Conservation (phyloP, 2,113 vertebrate species). For the Pachypanchax playfairii region DNA sequence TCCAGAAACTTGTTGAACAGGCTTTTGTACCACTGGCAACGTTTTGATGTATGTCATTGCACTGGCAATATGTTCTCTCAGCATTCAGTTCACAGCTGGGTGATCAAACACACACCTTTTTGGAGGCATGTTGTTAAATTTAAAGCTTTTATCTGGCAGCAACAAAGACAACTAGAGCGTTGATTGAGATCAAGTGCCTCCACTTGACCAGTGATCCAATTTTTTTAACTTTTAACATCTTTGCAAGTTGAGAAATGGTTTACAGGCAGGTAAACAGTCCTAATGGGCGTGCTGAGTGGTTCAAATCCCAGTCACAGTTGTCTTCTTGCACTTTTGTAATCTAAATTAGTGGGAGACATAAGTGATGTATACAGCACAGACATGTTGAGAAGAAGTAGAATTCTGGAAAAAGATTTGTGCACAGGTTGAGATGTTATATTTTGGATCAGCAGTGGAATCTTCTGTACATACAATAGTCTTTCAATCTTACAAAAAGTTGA, state of each 20-base stretch:
- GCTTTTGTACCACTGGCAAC: conserved; percentile 38
- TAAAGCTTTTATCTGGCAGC: conserved; percentile 50
- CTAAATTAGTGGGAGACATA: not conserved
- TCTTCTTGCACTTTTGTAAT: not conserved
- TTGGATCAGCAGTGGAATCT: too few relatives aligned
- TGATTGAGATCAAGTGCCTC: conserved; percentile 53
- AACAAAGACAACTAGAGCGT: conserved; percentile 44
- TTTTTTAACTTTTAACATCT: not conserved
- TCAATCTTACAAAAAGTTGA: conserved; percentile 47
- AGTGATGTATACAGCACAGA: not conserved
- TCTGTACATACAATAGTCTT: conserved; percentile 3
- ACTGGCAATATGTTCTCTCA: conserved; percentile 36
- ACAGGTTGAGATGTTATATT: too few relatives aligned
- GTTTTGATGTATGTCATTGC: conserved; percentile 54
- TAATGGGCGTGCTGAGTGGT: too few relatives aligned
- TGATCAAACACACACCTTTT: conserved; percentile 53
- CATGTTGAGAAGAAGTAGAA: not conserved
- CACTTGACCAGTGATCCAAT: conserved; percentile 42
- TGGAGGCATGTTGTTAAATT: conserved; percentile 60
- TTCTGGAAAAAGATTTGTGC: not conserved
- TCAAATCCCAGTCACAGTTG: not conserved
- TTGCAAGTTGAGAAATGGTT: not conserved
- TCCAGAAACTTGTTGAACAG: conserved; percentile 48
- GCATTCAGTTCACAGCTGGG: conserved; percentile 50
- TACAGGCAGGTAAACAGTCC: too few relatives aligned